A percentile compares a stretch with the other conserved stretches of the same genome.
phyloP scores from a whole-genome alignment of 2,797 vertebrate species.

The Oceanodroma leucorhoa region DNA sequence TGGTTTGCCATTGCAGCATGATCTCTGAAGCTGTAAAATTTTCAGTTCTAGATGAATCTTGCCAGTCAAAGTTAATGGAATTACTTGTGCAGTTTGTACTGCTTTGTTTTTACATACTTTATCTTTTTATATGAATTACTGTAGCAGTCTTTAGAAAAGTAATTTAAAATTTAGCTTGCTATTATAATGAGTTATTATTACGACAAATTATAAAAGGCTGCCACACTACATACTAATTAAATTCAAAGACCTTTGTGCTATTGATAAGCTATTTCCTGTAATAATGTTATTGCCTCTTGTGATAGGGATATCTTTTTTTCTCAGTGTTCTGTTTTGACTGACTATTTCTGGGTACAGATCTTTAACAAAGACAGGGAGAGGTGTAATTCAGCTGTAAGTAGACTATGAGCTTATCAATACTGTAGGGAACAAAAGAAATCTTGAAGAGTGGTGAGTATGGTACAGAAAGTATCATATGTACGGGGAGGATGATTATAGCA shows the following conservation, averaged over 20 bases:
- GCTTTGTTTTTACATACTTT: conserved; percentile 3
- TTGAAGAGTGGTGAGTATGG: not conserved
- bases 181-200: not conserved
- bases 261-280: conserved; percentile 23
- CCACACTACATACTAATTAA: not conserved
- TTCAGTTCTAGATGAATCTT: not conserved
- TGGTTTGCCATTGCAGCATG: not conserved
- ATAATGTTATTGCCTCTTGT: not conserved
- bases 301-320: not conserved
- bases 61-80: not conserved
- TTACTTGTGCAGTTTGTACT: not conserved
- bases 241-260: not conserved
- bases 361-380: not conserved
- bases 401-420: not conserved
- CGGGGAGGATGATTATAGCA: not conserved
- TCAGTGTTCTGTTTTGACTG: not conserved
- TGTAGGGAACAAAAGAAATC: not conserved
- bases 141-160: not conserved
- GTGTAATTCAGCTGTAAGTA: conserved; percentile 4
- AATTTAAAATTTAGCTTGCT: conserved; percentile 10
- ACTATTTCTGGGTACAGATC: not conserved
- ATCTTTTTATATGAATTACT: not conserved
- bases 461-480: not conserved
- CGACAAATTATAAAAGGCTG: not conserved
- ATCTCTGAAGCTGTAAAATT: not conserved